Percentiles rank a stretch among this genome's conserved stretches.
Evolutionary conservation across 2,797 vertebrate species (phyloP).

Genomic region (Enteromius treurensis): DNA sequence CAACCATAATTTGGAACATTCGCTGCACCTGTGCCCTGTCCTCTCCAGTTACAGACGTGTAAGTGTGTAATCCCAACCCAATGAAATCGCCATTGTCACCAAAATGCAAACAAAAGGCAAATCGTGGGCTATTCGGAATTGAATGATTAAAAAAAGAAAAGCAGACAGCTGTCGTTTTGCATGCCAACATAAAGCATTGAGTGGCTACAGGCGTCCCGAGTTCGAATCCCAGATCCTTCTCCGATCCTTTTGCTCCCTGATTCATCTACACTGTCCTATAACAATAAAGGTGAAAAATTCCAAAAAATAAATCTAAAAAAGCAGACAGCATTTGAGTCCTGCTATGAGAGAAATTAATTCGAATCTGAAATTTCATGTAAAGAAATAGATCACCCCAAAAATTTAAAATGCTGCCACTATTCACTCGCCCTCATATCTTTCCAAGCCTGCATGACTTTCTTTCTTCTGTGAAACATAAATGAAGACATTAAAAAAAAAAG

Average conservation of each 20-base stretch:
- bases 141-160: neutral
- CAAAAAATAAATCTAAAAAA: too few relatives aligned
- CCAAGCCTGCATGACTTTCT: neutral
- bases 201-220: neutral
- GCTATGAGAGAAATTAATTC: neutral
- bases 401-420: too few relatives aligned
- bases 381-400: neutral
- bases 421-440: neutral
- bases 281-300: neutral
- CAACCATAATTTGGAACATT: conserved; percentile 54
- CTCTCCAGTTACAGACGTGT: conserved; percentile 31
- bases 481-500: neutral
- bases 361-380: neutral
- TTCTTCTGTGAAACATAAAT: neutral
- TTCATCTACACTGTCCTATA: neutral
- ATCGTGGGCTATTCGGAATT: neutral
- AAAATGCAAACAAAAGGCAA: neutral
- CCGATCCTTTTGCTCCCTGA: neutral
- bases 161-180: neutral
- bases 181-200: neutral
- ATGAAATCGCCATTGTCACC: neutral
- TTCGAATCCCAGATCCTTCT: neutral
- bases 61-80: neutral
- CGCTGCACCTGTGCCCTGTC: conserved; percentile 55
- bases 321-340: neutral